Percentiles rank a stretch among this genome's conserved stretches.
Evolutionary conservation across 2,113 vertebrate genomes (phyloP).

Genomic region (Sus scrofa): DNA sequence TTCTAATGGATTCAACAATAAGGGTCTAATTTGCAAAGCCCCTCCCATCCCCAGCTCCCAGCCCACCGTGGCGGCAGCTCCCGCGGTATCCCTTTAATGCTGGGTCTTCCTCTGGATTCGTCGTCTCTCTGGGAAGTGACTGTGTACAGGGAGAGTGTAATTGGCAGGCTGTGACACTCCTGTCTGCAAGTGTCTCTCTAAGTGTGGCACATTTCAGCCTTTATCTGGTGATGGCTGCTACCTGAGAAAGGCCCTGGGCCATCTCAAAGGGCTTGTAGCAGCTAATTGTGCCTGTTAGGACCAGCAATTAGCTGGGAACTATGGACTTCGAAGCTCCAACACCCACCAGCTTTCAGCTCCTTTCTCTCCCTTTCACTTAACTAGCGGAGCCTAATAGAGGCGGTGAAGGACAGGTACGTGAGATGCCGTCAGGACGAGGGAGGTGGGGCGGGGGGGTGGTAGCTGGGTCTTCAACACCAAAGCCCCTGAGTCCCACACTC

Average conservation of each 20-base stretch:
- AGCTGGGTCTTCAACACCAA: neutral
- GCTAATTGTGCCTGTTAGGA: conserved; percentile 92
- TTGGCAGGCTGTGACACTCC: conserved; percentile 91
- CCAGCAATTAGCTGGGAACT: conserved; percentile 90
- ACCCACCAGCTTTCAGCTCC: conserved; percentile 88
- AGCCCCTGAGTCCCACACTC: neutral
- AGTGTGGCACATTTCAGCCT: conserved; percentile 87
- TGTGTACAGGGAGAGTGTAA: conserved; percentile 88
- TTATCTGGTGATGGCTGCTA: conserved; percentile 91
- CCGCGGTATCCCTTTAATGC: conserved; percentile 84
- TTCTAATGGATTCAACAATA: neutral
- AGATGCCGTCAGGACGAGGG: neutral
- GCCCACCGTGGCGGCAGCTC: conserved; percentile 60
- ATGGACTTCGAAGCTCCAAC: conserved; percentile 85
- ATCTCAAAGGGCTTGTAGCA: conserved; percentile 91
- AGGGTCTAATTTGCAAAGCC: conserved; percentile 78
- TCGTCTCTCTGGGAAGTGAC: conserved; percentile 85
- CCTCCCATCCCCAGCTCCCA: conserved; percentile 22
- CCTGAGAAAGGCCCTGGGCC: conserved; percentile 90
- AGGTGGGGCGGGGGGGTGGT: conserved; percentile 57
- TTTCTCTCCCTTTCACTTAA: conserved; percentile 86
- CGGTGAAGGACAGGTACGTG: conserved; percentile 85
- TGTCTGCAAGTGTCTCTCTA: conserved; percentile 90
- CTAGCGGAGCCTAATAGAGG: conserved; percentile 84
- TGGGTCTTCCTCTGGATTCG: conserved; percentile 81